Conservation (phyloP, 2,797 vertebrate species). For the Pyrocephalus nanus region DNA sequence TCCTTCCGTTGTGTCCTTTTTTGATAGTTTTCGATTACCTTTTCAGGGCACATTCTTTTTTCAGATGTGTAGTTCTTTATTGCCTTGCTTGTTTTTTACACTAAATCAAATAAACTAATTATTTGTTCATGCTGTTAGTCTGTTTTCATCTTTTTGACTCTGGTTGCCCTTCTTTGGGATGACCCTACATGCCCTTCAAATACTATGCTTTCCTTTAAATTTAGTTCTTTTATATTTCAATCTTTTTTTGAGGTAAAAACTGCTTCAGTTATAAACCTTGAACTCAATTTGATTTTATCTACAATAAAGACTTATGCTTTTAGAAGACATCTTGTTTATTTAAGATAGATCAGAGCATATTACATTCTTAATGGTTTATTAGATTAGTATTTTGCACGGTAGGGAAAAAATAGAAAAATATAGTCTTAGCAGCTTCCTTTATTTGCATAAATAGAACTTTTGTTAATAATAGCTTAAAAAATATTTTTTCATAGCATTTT, state of each 20-base stretch:
- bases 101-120: slow-evolving; percentile 18
- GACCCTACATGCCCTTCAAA: slow-evolving; percentile 1
- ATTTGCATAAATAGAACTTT: not conserved
- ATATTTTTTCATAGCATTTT: not conserved
- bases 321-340: slow-evolving; percentile 1
- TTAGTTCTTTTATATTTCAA: slow-evolving; percentile 18
- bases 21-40: not conserved
- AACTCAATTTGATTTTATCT: slow-evolving; percentile 42
- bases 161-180: not conserved
- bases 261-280: not conserved
- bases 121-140: not conserved
- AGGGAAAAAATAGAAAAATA: not conserved
- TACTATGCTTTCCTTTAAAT: not conserved
- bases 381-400: not conserved
- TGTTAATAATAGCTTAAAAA: not conserved
- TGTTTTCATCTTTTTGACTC: slow-evolving; percentile 4
- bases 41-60: not conserved
- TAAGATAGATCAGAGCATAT: not conserved
- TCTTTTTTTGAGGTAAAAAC: slow-evolving; percentile 21
- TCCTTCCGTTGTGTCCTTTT: not conserved
- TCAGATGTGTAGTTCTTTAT: not conserved
- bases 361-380: not conserved
- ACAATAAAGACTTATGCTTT: not conserved
- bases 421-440: not conserved
- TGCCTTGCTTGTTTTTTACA: not conserved